Conservation (phyloP, 2,888 invertebrate species). For the Lordiphosa andalusiaca region DNA sequence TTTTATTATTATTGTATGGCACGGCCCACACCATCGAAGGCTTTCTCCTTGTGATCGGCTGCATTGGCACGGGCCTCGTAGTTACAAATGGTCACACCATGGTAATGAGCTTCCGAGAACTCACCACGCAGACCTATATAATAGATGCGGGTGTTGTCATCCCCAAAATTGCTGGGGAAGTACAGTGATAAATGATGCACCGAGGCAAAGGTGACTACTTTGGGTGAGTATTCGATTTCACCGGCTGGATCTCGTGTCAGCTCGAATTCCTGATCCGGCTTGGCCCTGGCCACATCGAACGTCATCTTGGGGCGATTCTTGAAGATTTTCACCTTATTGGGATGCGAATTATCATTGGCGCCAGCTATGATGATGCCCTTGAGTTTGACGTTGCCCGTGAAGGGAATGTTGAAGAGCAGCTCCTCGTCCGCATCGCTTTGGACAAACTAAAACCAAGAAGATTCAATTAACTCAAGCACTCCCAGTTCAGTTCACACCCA, state of each 20-base stretch:
- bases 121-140: slow-evolving; percentile 96
- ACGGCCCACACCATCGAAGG: slow-evolving; percentile 84
- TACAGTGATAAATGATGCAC: slow-evolving; percentile 94
- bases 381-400: slow-evolving; percentile 96
- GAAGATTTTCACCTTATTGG: slow-evolving; percentile 91
- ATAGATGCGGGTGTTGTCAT: slow-evolving; percentile 90
- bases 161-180: slow-evolving; percentile 94
- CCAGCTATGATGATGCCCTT: slow-evolving; percentile 96
- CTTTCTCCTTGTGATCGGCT: slow-evolving; percentile 89
- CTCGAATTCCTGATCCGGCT: slow-evolving; percentile 94
- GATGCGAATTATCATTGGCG: slow-evolving; percentile 92
- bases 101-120: slow-evolving; percentile 90
- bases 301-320: slow-evolving; percentile 97
- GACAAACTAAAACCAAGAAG: slow-evolving; percentile 86
- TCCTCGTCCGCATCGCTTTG: slow-evolving; percentile 98
- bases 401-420: slow-evolving; percentile 97
- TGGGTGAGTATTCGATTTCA: slow-evolving; percentile 92
- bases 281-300: slow-evolving; percentile 90
- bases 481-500: slow-evolving; percentile 75
- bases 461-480: neutral
- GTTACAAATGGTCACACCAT: slow-evolving; percentile 94
- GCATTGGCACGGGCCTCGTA: slow-evolving; percentile 94
- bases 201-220: slow-evolving; percentile 94
- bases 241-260: slow-evolving; percentile 89
- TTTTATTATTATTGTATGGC: slow-evolving; percentile 79